Evolutionary conservation across 2,113 vertebrate genomes (phyloP), one percentile per base, ranked within the genome.

Genomic region (Procapra przewalskii): DNA sequence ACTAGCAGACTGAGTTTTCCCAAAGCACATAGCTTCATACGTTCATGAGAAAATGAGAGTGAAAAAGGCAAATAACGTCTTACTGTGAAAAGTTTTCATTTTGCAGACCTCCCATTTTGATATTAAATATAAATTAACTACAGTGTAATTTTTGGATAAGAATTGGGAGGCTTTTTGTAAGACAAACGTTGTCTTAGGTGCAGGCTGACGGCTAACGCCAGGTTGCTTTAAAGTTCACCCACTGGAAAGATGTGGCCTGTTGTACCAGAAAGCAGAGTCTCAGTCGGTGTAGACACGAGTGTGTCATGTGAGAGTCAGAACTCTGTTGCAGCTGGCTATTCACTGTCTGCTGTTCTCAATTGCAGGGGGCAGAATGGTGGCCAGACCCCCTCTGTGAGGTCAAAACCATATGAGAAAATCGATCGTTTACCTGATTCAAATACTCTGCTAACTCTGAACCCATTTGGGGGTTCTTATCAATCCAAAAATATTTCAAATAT

Each of bases 141-240:
- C 9, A 6, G 40, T 87, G 33, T 85, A 93, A 80, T 77, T 93
- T 88, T 80, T 36, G 67, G 80, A 12, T 86, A 88, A 94, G 82
- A 71, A 90, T 16, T 6, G 40, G 86, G 60, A 62, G 43, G 40
- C 21, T 54, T 67, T 92, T 75, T 29, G 19, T 80, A 33, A 71
- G 64, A 97, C 31, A n/a, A 92, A 95, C 71, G 8, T 67, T 77
- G 12, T 33, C 23, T 83, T 71, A 67, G 17, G 19, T 94, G 62
- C 67, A 7, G n/a, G 27, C 23, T 64, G 25, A 95, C 43, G 33
- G n/a, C 52, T 48, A 60, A 88, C 11, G 23, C 11, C 54, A 79
- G 55, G 11, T 9, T 77, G 52, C 54, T 11, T n/a, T 14, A 45
- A 64, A 21, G 62, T 57, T 75, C 81, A 48, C 21, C 25, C 45